Percentiles rank a stretch among this genome's conserved stretches.
Evolutionary conservation across 2,888 invertebrate genomes (phyloP).

Genomic region (Oscheius sp.): DNA sequence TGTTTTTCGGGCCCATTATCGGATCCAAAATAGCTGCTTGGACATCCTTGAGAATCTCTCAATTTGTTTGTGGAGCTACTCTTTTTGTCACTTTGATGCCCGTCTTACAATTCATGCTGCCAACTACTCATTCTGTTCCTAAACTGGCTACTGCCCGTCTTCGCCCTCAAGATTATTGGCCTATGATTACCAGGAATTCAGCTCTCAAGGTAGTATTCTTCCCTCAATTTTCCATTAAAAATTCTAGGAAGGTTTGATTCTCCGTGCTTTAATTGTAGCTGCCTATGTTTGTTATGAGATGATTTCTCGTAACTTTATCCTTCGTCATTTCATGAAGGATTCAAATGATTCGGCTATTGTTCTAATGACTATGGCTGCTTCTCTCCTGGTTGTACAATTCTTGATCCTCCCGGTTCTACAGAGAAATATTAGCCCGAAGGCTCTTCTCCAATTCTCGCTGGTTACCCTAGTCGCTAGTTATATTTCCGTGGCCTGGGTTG

Average conservation of each 20-base stretch:
- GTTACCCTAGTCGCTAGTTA: slow-evolving; percentile 62
- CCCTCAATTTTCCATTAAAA: neutral
- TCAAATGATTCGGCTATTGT: slow-evolving; percentile 71
- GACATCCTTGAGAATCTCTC: slow-evolving; percentile 65
- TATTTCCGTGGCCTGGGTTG: slow-evolving; percentile 63
- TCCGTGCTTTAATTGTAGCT: slow-evolving; percentile 68
- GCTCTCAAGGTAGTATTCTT: slow-evolving; percentile 38
- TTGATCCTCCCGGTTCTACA: slow-evolving; percentile 70
- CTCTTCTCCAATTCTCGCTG: slow-evolving; percentile 63
- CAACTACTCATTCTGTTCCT: slow-evolving; percentile 72
- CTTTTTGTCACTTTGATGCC: slow-evolving; percentile 65
- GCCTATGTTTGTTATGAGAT: slow-evolving; percentile 73
- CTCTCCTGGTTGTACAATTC: slow-evolving; percentile 69
- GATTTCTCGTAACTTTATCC: slow-evolving; percentile 72
- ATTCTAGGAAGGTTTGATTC: slow-evolving; percentile 64
- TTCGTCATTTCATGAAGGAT: slow-evolving; percentile 70
- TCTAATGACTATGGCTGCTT: slow-evolving; percentile 69
- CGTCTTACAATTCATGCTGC: slow-evolving; percentile 67
- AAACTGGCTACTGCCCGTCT: slow-evolving; percentile 69
- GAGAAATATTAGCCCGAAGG: slow-evolving; percentile 51
- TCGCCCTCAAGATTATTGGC: slow-evolving; percentile 72
- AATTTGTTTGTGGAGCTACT: slow-evolving; percentile 65
- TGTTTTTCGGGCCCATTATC: slow-evolving; percentile 68
- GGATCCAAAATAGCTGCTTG: slow-evolving; percentile 71
- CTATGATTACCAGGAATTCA: slow-evolving; percentile 67